These are phyloP conservation scores for Trachelus iudaicus DNA, from an alignment of 2,888 invertebrate species.

Conservation along the genomic window DNA sequence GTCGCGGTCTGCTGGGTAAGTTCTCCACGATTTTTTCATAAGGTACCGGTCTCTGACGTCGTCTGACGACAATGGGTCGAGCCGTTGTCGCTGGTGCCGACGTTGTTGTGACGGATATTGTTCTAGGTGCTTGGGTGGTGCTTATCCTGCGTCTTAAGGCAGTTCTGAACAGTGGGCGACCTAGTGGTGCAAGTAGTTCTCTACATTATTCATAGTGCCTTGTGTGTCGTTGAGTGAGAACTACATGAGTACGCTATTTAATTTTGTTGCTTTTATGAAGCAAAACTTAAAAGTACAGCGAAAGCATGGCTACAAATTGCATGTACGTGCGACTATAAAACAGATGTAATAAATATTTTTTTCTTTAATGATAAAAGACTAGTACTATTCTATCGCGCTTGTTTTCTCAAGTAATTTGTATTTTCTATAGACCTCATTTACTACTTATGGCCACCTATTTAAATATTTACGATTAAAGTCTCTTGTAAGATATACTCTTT, in stretches of 20 bases:
- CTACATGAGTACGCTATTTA: neutral
- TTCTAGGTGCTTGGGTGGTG: slow-evolving; percentile 55
- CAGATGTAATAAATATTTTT: neutral
- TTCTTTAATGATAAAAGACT: neutral
- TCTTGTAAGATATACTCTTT: neutral
- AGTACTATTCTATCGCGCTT: neutral
- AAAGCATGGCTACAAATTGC: neutral
- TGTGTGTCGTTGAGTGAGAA: neutral
- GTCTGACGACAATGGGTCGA: slow-evolving; percentile 34
- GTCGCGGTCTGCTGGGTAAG: slow-evolving; percentile 39
- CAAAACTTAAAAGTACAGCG: neutral
- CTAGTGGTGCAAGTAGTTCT: slow-evolving; percentile 24
- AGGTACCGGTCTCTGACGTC: slow-evolving; percentile 24
- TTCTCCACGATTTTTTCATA: slow-evolving; percentile 54
- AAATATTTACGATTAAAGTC: neutral
- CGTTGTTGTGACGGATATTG: slow-evolving; percentile 41
- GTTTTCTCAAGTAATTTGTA: too few relatives aligned
- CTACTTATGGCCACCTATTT: neutral
- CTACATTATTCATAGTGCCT: neutral
- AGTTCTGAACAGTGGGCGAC: slow-evolving; percentile 52
- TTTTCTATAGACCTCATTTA: neutral
- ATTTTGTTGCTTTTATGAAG: neutral
- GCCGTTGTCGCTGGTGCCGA: slow-evolving; percentile 37
- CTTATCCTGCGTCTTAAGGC: slow-evolving; percentile 59
- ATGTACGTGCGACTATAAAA: neutral